phyloP scores from a whole-genome alignment of 2,888 invertebrate genomes.

The Temnothorax rugatulus region DNA sequence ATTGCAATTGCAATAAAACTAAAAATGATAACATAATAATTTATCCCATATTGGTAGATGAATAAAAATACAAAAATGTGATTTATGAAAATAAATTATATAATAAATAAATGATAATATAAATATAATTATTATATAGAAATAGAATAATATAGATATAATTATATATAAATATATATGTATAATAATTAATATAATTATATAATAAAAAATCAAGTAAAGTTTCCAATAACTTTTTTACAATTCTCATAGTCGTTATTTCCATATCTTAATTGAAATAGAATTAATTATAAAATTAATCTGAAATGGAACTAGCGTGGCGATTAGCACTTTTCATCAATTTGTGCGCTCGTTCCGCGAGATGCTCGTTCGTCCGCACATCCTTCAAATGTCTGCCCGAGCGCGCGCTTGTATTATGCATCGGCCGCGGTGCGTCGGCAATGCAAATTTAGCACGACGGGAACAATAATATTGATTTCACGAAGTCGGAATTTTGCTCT shows the following conservation, averaged over 20 bases:
- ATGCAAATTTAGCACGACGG: constrained; percentile 81
- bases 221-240: not conserved
- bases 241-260: not conserved
- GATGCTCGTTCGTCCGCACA: constrained; percentile 10
- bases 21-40: not conserved
- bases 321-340: not conserved
- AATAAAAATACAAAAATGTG: constrained; percentile 1
- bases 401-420: constrained; percentile 59
- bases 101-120: not conserved
- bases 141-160: not conserved
- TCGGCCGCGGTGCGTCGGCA: constrained; percentile 58
- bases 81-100: not conserved
- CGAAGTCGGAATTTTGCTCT: constrained; percentile 81
- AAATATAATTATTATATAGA: not conserved
- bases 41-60: not conserved
- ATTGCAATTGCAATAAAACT: not conserved
- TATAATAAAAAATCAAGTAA: not conserved
- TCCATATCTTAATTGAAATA: not conserved
- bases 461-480: constrained; percentile 84
- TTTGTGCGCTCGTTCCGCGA: not conserved
- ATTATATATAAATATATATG: not conserved
- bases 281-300: not conserved
- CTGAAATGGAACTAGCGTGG: not conserved
- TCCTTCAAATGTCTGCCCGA: constrained; percentile 44
- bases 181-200: not conserved